Conservation (phyloP, 2,888 invertebrate genomes). For the Actias luna region DNA sequence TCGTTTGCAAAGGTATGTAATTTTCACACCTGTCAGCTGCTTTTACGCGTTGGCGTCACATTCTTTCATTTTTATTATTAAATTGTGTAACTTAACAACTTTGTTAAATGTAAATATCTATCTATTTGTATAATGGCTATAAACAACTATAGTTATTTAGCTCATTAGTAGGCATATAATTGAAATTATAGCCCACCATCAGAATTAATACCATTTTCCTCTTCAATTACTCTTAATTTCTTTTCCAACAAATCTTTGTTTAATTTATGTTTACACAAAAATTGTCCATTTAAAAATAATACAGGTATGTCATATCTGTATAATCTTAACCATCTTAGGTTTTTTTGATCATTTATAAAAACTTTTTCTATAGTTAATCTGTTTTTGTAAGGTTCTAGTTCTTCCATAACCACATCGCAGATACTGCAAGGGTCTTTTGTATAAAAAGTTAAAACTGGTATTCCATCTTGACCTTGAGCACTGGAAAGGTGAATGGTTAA, state of each 20-base stretch:
- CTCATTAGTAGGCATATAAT: too few relatives aligned
- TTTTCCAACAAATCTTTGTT: constrained; percentile 81
- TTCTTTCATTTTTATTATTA: too few relatives aligned
- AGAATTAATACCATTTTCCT: too few relatives aligned
- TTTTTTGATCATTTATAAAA: constrained; percentile 88
- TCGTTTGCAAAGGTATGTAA: too few relatives aligned
- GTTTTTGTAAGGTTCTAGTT: constrained; percentile 82
- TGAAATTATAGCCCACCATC: too few relatives aligned
- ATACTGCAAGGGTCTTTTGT: constrained; percentile 91
- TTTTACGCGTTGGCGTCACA: too few relatives aligned
- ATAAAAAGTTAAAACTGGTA: constrained; percentile 88
- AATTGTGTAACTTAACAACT: too few relatives aligned
- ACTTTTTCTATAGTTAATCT: constrained; percentile 86
- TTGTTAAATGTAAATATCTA: too few relatives aligned
- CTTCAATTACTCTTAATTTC: constrained; percentile 69
- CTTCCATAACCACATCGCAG: constrained; percentile 89
- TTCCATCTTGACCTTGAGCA: constrained; percentile 57
- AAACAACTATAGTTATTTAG: too few relatives aligned
- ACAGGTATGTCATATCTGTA: constrained; percentile 95
- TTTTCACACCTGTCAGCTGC: too few relatives aligned
- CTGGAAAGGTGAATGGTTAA: constrained; percentile 55
- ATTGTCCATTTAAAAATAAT: constrained; percentile 91
- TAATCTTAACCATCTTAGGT: constrained; percentile 86
- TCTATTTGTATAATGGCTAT: too few relatives aligned
- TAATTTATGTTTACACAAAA: constrained; percentile 88